A percentile compares a stretch with the other conserved stretches of the same genome.
Conservation (phyloP, 2,888 invertebrate genomes). For the Orthosia gothica region DNA sequence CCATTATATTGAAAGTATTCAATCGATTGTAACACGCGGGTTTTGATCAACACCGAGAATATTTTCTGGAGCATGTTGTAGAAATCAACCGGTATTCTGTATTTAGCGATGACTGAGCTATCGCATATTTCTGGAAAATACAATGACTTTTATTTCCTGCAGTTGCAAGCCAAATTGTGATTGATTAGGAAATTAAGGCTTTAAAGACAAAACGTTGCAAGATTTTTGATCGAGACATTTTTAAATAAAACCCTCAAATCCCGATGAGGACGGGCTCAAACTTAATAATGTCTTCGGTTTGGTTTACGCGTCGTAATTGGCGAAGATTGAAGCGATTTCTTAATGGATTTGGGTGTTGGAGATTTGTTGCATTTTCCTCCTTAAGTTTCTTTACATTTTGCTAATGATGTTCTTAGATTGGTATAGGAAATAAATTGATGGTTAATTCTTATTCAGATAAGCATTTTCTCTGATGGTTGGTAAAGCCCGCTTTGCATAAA, state of each 20-base stretch:
- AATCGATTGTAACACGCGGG: not conserved
- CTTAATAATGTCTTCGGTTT: not conserved
- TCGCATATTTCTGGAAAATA: not conserved
- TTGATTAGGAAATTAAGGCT: too few species aligned
- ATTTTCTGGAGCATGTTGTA: too few species aligned
- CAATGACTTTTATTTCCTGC: too few species aligned
- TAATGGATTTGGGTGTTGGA: not conserved
- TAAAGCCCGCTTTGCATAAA: constrained; percentile 28
- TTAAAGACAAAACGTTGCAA: too few species aligned
- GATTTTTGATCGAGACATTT: too few species aligned
- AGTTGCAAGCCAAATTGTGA: not conserved
- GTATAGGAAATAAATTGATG: not conserved
- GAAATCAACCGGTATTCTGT: not conserved
- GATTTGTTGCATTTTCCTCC: not conserved
- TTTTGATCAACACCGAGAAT: not conserved
- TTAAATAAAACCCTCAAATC: not conserved
- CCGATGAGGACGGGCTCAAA: not conserved
- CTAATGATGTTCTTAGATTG: not conserved
- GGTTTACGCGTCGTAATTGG: not conserved
- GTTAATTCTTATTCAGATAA: constrained; percentile 2
- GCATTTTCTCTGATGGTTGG: not conserved
- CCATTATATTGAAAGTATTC: not conserved
- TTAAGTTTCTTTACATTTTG: not conserved
- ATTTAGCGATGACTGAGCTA: not conserved
- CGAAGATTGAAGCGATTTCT: not conserved